Conservation (phyloP, 92 coral and sea anemone species). For the Porites rus region DNA sequence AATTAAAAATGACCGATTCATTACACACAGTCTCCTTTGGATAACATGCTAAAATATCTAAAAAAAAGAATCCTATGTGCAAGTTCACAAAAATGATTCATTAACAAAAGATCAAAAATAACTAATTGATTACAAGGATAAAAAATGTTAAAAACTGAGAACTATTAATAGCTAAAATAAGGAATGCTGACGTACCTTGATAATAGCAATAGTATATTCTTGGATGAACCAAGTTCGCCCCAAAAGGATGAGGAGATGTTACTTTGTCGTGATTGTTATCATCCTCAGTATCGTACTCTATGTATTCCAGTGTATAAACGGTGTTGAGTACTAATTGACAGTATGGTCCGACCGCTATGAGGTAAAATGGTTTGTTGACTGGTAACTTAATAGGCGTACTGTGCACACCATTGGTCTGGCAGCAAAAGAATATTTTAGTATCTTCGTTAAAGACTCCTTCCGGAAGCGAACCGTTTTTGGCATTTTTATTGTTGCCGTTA, state of each 20-base stretch:
- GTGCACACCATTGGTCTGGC: constrained; percentile 19
- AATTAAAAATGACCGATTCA: too few species aligned
- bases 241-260: constrained; percentile 18
- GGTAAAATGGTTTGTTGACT: constrained; percentile 44
- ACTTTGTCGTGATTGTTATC: neutral
- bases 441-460: constrained; percentile 61
- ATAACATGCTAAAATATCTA: too few species aligned
- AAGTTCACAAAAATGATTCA: too few species aligned
- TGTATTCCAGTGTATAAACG: constrained; percentile 33
- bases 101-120: too few species aligned
- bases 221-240: constrained; percentile 3
- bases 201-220: constrained; percentile 62
- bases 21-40: too few species aligned
- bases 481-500: constrained; percentile 38
- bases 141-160: neutral
- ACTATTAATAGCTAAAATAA: neutral
- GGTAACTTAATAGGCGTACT: constrained; percentile 48
- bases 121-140: too few species aligned
- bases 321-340: constrained; percentile 66
- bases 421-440: constrained; percentile 56
- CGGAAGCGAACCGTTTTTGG: constrained; percentile 62
- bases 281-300: constrained; percentile 51
- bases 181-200: constrained; percentile 16
- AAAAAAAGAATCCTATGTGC: too few species aligned
- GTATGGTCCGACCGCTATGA: constrained; percentile 34